phyloP scores from a whole-genome alignment of 2,888 invertebrate species.

The Tachystola acroxantha region DNA sequence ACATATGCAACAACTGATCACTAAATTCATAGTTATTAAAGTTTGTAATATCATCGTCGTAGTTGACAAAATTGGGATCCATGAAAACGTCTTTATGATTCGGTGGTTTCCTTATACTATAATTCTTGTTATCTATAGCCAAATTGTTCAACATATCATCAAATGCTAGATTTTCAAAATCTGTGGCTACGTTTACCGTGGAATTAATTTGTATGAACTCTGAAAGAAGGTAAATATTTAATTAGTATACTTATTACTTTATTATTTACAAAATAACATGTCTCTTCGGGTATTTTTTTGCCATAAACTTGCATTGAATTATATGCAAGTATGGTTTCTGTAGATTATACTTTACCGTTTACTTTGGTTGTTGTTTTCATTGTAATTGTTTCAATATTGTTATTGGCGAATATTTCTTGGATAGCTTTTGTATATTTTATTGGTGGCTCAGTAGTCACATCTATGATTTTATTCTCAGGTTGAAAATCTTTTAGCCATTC shows the following conservation, averaged over 20 bases:
- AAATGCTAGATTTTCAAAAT: conserved; percentile 25
- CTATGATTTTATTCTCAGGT: conserved; percentile 1
- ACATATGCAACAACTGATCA: not conserved
- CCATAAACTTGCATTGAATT: no score
- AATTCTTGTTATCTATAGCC: conserved; percentile 20
- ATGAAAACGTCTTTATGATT: conserved; percentile 4
- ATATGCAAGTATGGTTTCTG: no score
- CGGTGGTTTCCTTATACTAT: conserved; percentile 23
- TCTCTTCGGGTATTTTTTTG: no score
- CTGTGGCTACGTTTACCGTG: not conserved
- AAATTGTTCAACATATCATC: conserved; percentile 40
- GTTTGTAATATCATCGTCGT: conserved; percentile 15
- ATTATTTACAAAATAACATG: no score
- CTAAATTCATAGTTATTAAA: conserved; percentile 10
- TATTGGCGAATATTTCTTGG: no score
- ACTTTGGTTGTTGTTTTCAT: no score
- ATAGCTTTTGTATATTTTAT: no score
- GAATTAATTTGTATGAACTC: not conserved
- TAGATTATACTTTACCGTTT: no score
- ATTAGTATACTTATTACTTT: no score
- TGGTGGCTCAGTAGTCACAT: no score
- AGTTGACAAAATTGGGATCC: conserved; percentile 21
- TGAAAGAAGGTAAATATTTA: not conserved
- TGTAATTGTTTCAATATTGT: not conserved
- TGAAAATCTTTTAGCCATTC: conserved; percentile 32